These are phyloP conservation scores for Drosophila kikkawai DNA, from an alignment of 1,140 invertebrate species.

Conservation along the genomic window DNA sequence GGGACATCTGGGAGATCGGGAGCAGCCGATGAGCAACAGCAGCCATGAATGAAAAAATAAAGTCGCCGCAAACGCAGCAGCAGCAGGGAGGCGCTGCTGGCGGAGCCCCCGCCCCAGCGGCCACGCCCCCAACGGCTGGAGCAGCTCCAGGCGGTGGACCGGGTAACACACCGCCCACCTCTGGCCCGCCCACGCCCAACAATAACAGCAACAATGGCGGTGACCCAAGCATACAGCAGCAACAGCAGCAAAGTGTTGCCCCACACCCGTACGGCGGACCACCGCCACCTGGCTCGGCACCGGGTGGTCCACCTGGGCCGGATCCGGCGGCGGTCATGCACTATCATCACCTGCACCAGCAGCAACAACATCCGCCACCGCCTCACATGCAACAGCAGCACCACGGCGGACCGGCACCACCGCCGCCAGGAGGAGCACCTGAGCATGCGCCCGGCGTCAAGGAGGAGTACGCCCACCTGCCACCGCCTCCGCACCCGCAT, in stretches of 20 bases:
- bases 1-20: constrained; percentile 24
- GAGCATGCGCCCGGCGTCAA: constrained; percentile 72
- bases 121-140: constrained; percentile 39
- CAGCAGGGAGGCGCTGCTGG: constrained; percentile 53
- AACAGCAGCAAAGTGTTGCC: constrained; percentile 54
- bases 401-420: constrained; percentile 63
- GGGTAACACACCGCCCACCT: constrained; percentile 63
- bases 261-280: constrained; percentile 75
- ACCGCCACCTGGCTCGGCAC: constrained; percentile 58
- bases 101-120: constrained; percentile 45
- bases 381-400: constrained; percentile 67
- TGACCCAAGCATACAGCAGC: constrained; percentile 42
- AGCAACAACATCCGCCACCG: constrained; percentile 72
- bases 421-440: constrained; percentile 56
- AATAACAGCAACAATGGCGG: constrained; percentile 56
- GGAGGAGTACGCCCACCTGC: constrained; percentile 80
- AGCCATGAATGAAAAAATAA: constrained; percentile 84
- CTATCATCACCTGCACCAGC: constrained; percentile 73
- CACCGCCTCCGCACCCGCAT: constrained; percentile 76
- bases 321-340: constrained; percentile 77
- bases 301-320: constrained; percentile 54
- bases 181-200: constrained; percentile 75
- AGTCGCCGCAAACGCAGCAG: constrained; percentile 77
- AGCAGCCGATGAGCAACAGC: constrained; percentile 42
- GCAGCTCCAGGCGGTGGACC: constrained; percentile 35